Evolutionary conservation across 1,140 invertebrate species (phyloP).

Genomic region (Drosophila kepulauana): DNA sequence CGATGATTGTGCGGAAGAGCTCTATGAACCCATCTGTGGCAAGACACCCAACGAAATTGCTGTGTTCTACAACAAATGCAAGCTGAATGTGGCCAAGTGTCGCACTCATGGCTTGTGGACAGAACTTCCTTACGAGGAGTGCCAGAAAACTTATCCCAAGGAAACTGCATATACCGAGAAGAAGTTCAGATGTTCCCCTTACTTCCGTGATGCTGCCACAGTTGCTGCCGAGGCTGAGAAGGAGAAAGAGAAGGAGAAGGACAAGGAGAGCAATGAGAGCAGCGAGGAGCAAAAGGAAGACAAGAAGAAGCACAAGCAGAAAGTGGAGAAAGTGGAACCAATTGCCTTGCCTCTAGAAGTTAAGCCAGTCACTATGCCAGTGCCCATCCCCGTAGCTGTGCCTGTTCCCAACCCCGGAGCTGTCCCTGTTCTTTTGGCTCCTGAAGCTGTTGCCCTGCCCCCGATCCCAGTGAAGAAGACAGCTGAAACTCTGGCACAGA

Average conservation of each 20-base stretch:
- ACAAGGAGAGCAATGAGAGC: constrained; percentile 57
- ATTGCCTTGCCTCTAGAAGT: constrained; percentile 12
- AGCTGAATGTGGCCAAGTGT: constrained; percentile 77
- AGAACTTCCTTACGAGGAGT: constrained; percentile 65
- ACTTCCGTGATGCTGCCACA: constrained; percentile 55
- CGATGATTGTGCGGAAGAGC: constrained; percentile 68
- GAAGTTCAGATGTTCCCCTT: constrained; percentile 72
- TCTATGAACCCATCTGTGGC: constrained; percentile 78
- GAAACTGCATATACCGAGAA: constrained; percentile 73
- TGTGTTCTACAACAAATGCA: constrained; percentile 80
- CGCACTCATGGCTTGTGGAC: constrained; percentile 76
- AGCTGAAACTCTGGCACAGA: constrained; percentile 11
- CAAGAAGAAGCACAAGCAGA: constrained; percentile 36
- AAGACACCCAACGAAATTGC: constrained; percentile 70
- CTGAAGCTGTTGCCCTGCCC: constrained; percentile 56
- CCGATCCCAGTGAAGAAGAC: constrained; percentile 63
- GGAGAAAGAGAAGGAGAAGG: constrained; percentile 46
- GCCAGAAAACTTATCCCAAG: constrained; percentile 65
- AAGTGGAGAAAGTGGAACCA: constrained; percentile 21
- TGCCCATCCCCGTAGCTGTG: not conserved
- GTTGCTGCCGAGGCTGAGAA: constrained; percentile 1
- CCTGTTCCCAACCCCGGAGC: not conserved
- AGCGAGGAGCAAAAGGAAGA: constrained; percentile 54
- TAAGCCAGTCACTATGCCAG: constrained; percentile 8
- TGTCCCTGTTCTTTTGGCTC: constrained; percentile 16